phyloP scores from a whole-genome alignment of 2,797 vertebrate genomes.

The Pampus argenteus region DNA sequence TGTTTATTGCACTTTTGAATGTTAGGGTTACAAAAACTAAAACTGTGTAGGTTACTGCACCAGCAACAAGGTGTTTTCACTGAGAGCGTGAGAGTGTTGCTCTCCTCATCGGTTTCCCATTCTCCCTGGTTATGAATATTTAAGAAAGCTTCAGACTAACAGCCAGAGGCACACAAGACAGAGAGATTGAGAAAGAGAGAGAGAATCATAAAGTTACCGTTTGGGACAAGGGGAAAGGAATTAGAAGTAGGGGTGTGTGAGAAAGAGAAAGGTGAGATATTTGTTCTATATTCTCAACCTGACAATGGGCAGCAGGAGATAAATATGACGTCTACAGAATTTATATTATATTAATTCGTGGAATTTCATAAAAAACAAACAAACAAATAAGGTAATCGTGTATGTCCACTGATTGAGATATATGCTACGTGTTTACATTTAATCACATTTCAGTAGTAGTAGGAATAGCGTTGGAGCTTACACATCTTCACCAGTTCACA shows the following conservation, averaged over 20 bases:
- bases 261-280: constrained; percentile 9
- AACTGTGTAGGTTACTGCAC: background rate
- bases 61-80: constrained; percentile 15
- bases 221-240: constrained; percentile 26
- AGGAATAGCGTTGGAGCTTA: background rate
- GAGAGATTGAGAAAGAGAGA: constrained; percentile 1
- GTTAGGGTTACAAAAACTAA: background rate
- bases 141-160: constrained; percentile 59
- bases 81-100: constrained; percentile 10
- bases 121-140: constrained; percentile 67
- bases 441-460: background rate
- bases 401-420: background rate
- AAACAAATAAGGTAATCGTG: too few species aligned
- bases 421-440: background rate
- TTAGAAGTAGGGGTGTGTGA: constrained; percentile 3
- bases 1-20: too few species aligned
- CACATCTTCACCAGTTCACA: too few species aligned
- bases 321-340: background rate
- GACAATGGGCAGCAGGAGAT: constrained; percentile 18
- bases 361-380: background rate
- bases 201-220: constrained; percentile 32
- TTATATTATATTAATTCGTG: background rate
- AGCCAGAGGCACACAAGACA: constrained; percentile 37
- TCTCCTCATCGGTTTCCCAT: constrained; percentile 33
- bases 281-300: constrained; percentile 10